phyloP scores from a whole-genome alignment of 2,888 invertebrate species.

The Diadromus collaris region DNA sequence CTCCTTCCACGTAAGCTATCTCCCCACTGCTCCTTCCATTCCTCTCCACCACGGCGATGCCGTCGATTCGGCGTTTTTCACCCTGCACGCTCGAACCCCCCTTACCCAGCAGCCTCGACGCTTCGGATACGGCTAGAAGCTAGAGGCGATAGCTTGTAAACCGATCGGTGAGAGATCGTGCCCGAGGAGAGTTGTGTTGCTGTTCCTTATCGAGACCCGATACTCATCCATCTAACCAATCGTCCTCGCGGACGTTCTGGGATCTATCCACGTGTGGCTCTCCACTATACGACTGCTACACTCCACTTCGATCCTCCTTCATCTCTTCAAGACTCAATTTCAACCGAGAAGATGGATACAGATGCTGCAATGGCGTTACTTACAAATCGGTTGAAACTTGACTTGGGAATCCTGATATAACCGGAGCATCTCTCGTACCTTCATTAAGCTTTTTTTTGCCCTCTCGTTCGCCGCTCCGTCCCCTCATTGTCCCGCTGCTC shows the following conservation, averaged over 20 bases:
- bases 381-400: conserved; percentile 20
- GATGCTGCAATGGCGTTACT: background rate
- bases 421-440: conserved; percentile 19
- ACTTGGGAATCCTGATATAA: conserved; percentile 5
- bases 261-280: background rate
- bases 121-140: conserved; percentile 32
- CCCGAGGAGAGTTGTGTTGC: conserved; percentile 51
- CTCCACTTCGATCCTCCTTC: conserved; percentile 32
- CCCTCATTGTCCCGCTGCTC: conserved; percentile 12
- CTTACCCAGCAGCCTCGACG: conserved; percentile 26
- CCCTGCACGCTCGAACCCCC: conserved; percentile 14
- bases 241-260: conserved; percentile 29
- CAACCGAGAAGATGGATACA: background rate
- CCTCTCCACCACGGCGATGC: conserved; percentile 46
- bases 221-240: conserved; percentile 56
- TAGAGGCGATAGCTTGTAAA: conserved; percentile 55
- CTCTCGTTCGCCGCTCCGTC: background rate
- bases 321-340: conserved; percentile 24
- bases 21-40: conserved; percentile 35
- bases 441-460: conserved; percentile 46
- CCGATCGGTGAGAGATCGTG: conserved; percentile 56
- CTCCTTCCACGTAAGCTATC: conserved; percentile 33
- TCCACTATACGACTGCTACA: background rate
- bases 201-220: conserved; percentile 50
- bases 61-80: conserved; percentile 58